phyloP scores from a whole-genome alignment of 2,888 invertebrate genomes.

The Nemotelus pantherinus region DNA sequence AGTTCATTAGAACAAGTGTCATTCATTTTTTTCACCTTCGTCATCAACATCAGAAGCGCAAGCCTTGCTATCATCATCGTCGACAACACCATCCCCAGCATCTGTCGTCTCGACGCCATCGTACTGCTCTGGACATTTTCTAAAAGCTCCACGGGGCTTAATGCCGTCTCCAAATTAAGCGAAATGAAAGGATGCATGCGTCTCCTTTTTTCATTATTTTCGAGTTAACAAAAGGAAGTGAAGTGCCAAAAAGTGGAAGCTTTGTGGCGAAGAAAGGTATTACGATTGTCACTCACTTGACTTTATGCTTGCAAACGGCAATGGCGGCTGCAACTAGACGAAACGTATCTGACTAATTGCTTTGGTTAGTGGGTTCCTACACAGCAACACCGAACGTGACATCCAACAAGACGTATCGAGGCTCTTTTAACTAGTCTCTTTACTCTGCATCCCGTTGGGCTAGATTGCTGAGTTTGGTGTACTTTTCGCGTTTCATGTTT shows the following conservation, averaged over 20 bases:
- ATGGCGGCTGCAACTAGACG: conserved; percentile 4
- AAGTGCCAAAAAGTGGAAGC: conserved; percentile 45
- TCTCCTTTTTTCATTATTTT: conserved; percentile 38
- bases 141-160: conserved; percentile 29
- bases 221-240: conserved; percentile 44
- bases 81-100: not conserved
- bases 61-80: not conserved
- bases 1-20: conserved; percentile 47
- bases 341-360: conserved; percentile 45
- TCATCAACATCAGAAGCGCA: conserved; percentile 13
- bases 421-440: conserved; percentile 26
- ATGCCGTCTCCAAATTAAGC: conserved; percentile 34
- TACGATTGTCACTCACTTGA: conserved; percentile 46
- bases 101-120: not conserved
- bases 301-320: conserved; percentile 28
- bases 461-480: not conserved
- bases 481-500: conserved; percentile 4
- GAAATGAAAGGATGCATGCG: conserved; percentile 44
- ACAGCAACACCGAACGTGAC: conserved; percentile 1
- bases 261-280: conserved; percentile 45
- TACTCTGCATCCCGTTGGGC: no score
- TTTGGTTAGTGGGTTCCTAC: conserved; percentile 40
- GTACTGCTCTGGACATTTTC: conserved; percentile 16
- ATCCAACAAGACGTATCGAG: conserved; percentile 30
- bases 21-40: conserved; percentile 43